Evolutionary conservation across 53 echinoderm and acorn worm genomes (phyloP), one percentile per base, ranked within the genome.

Genomic region (Stichopus horrens): DNA sequence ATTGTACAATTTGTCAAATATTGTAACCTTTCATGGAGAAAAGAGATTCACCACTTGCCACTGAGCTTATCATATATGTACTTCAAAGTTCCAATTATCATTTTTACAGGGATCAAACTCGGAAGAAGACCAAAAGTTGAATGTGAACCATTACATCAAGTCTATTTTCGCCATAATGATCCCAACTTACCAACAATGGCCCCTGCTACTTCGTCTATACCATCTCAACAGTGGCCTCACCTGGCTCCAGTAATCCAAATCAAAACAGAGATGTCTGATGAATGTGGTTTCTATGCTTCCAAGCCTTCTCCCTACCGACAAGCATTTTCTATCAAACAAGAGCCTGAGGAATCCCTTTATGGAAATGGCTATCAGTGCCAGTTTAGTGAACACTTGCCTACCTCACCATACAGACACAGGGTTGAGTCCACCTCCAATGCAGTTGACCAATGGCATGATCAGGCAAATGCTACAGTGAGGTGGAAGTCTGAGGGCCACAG

Each of bases 121-220:
- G 98, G 98, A 55, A 86, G 98, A 52, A 88, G 98, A 7, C 98
- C 98, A 0, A 98, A 98, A 88, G 93, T 93, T 1, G 96, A 96
- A 60, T 92, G 94, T 23, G 96, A 95, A 65, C 90, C 92, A 1
- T 86, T 94, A 51, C 94, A 96, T 54, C 96, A 96, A 52, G 92
- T 93, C 37, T 86, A 86, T 23, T 86, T 86, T 23, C 54, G 87
- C 5, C 87, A 73, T 74, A 58, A 75, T 9, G 87, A 86, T 57
- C 75, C 87, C 74, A 52, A 19, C 75, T 74, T 74, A 52, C 87
- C 87, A 57, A 74, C 74, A 7, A 86, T 86, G 87, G 73, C 86
- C 6, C 55, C 87, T 3, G 74, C 87, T 19, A 53, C 74, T 7
- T 8, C 55, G 8, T 71, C 54, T 74, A 2, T 86, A 63, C 68